Percentiles rank a stretch among this genome's conserved stretches.
phyloP scores from a whole-genome alignment of 2,113 vertebrate genomes.

The Raja brachyura region DNA sequence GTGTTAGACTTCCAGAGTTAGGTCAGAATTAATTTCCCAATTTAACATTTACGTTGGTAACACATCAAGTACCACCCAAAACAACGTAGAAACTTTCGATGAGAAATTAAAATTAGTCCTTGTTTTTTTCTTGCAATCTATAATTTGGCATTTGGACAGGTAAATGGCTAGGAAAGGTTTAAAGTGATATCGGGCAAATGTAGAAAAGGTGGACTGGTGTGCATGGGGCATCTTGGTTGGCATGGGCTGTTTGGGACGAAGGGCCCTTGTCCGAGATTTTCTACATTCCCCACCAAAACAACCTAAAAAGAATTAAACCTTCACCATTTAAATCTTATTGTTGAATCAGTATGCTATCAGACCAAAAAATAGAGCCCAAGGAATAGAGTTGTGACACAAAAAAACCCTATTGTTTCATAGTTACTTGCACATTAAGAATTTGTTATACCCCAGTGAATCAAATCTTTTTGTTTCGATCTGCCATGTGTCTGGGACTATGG shows the following conservation, averaged over 20 bases:
- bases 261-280: too few relatives aligned
- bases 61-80: background rate
- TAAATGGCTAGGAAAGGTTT: too few relatives aligned
- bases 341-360: background rate
- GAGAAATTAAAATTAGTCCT: background rate
- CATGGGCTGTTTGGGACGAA: too few relatives aligned
- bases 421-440: background rate
- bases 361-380: background rate
- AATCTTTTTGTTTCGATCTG: background rate
- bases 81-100: background rate
- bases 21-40: background rate
- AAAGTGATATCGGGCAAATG: background rate
- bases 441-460: background rate
- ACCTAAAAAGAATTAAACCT: background rate
- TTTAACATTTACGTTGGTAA: background rate
- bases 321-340: background rate
- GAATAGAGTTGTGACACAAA: too few relatives aligned
- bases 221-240: too few relatives aligned
- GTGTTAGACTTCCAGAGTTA: background rate
- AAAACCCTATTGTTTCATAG: background rate
- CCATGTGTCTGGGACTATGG: too few relatives aligned
- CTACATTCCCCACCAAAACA: too few relatives aligned
- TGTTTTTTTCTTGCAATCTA: background rate
- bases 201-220: too few relatives aligned
- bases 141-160: background rate